phyloP scores from a whole-genome alignment of 2,888 invertebrate species.

The Agrilus mali region DNA sequence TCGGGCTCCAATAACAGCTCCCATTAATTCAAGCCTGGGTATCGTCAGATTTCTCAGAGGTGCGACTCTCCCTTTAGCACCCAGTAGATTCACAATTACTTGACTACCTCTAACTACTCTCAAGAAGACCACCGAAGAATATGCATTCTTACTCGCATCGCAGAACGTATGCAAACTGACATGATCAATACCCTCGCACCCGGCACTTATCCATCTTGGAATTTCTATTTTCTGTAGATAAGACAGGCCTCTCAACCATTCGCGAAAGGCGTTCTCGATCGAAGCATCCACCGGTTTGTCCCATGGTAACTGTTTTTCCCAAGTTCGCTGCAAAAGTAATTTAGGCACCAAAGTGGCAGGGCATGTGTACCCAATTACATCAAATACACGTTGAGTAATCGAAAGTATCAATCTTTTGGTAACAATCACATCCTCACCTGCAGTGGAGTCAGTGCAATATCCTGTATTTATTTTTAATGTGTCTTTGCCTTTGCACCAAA shows the following conservation, averaged over 20 bases:
- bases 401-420: too few relatives aligned
- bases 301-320: slow-evolving; percentile 1
- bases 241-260: background rate
- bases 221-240: background rate
- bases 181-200: too few relatives aligned
- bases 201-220: background rate
- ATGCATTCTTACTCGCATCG: too few relatives aligned
- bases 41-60: background rate
- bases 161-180: too few relatives aligned
- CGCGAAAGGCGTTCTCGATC: background rate
- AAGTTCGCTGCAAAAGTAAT: background rate
- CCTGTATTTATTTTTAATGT: too few relatives aligned
- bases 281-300: background rate
- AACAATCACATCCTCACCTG: too few relatives aligned
- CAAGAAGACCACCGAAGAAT: too few relatives aligned
- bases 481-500: too few relatives aligned
- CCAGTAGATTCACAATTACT: background rate
- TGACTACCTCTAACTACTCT: slow-evolving; percentile 1
- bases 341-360: background rate
- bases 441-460: too few relatives aligned
- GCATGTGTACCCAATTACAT: background rate
- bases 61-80: background rate
- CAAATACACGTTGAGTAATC: too few relatives aligned
- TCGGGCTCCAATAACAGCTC: slow-evolving; percentile 2
- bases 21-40: slow-evolving; percentile 4